Base-by-base conservation (phyloP, 2,797 vertebrate genomes). In the Neosilurus mollespiculum region DNA sequence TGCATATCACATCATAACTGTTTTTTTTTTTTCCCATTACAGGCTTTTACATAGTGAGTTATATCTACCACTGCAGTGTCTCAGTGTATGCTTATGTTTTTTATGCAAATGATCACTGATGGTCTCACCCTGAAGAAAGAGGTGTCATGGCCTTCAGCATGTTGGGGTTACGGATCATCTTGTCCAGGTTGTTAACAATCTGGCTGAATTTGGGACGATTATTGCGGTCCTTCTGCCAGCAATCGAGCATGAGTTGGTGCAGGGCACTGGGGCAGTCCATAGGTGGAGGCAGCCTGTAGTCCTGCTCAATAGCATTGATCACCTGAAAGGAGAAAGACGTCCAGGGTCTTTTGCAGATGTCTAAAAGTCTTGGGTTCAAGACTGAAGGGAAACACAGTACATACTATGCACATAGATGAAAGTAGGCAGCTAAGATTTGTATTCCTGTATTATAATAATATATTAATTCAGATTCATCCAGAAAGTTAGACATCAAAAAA, bases 101-200 rank as follows among this genome's bases (percentile, higher is more conserved):
- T 20, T 59, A 70, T 58, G 80, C 80, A 70, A 81, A 81, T 54
- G 37, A 64, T 37, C 3, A 4, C 69, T 59, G 70, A 62, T n/a
- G 67, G 65, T 93, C 92, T 9, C 82, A 99, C 98, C 98, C 97
- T 65, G 98, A 99, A 71, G 97, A 97, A 49, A 98, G 93, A 7
- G 98, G 98, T 16, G 98, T 98, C 96, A 98, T 96, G 91, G 98
- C 96, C 94, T 99, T 99, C 90, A 99, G 93, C 86, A 95, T 98
- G 94, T 98, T 99, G 10, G 98, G 98, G 83, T 99, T 99, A 86
- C 98, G 96, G 92, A 99, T 99, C 98, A 99, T 98, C 93, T 99
- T 99, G 93, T 99, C 98, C 24, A 99, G 93, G 67, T 97, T 99
- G 94, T 98, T 99, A 93, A 99, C 98, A 59, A 98, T 99, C 91